These are phyloP conservation scores for Perccottus glenii DNA, from an alignment of 2,113 vertebrate species.

Conservation along the genomic window DNA sequence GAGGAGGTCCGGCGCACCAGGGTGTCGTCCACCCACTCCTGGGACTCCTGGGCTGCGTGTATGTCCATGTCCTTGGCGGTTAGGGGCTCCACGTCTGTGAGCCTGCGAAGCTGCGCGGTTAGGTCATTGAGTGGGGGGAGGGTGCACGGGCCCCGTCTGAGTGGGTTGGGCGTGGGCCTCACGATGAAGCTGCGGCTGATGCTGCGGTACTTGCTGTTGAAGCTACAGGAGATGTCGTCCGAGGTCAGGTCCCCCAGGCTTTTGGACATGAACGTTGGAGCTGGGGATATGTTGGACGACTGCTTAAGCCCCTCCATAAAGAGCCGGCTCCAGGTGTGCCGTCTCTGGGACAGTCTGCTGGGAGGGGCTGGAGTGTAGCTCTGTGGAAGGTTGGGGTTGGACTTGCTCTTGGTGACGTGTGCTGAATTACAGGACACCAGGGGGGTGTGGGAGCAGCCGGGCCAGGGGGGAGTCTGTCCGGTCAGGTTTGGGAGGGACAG, in stretches of 20 bases:
- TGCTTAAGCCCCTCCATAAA: constrained; percentile 86
- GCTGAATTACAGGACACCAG: constrained; percentile 51
- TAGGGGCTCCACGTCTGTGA: constrained; percentile 86
- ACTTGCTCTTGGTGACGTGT: constrained; percentile 88
- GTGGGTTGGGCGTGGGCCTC: constrained; percentile 76
- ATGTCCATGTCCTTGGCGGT: constrained; percentile 80
- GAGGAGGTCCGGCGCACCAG: constrained; percentile 87
- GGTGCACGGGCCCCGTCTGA: constrained; percentile 46
- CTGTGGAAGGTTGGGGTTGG: constrained; percentile 88
- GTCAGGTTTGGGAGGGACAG: constrained; percentile 87
- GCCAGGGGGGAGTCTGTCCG: constrained; percentile 78
- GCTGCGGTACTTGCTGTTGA: constrained; percentile 87
- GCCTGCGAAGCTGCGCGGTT: constrained; percentile 85
- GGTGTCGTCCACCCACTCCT: constrained; percentile 55
- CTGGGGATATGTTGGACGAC: constrained; percentile 55
- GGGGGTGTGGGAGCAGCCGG: constrained; percentile 39
- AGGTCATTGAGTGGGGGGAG: constrained; percentile 66
- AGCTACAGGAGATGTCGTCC: constrained; percentile 86
- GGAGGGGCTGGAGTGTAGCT: constrained; percentile 27
- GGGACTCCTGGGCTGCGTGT: constrained; percentile 10
- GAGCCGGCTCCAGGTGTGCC: constrained; percentile 86
- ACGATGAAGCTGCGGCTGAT: constrained; percentile 87
- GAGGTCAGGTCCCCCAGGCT: constrained; percentile 94
- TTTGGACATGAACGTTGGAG: constrained; percentile 84
- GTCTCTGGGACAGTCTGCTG: constrained; percentile 66